Base-by-base conservation (phyloP, 2,888 invertebrate species). In the Pecten maximus region DNA sequence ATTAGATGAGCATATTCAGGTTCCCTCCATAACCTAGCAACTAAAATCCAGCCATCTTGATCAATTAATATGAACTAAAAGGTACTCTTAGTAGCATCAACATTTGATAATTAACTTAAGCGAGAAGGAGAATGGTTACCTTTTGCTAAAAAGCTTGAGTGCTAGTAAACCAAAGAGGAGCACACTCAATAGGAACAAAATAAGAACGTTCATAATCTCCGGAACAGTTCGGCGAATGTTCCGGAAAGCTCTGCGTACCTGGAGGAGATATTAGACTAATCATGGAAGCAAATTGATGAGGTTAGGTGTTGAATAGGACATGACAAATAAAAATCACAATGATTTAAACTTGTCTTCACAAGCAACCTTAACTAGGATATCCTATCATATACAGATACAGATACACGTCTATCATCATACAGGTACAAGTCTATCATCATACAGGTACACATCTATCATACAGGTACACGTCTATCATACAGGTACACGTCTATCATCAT, bases 151-250 rank as follows among this genome's bases (percentile, higher is more conserved):
- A 19, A 97, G 94, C 94, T 97, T 97, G 23, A 96, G 94, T 40
- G 96, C 97, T 94, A 97, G 95, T 87, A 97, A 94, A n/a, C 97
- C 95, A 96, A 97, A 97, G 89, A 97, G 93, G 28, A 96, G 94
- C 40, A 97, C 95, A 88, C 96, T 96, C 88, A 97, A 93, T 88
- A 97, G 94, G 93, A 97, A 97, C 88, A 97, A 94, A 40, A 97
- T 93, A 23, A 97, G 94, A 0, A 97, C 97, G 93, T 97, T 96
- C 88, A 96, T 88, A 54, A 97, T 97, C 91, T 97, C 97, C 16
- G 97, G 97, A 44, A 97, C 94, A 0, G 97, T 97, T 89, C 96
- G 95, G 40, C 97, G 94, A 89, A 97, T 97, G 93, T 97, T 97
- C 86, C 97, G 94, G 92, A 97, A 97, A 1, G 97, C 97, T 91